phyloP scores from a whole-genome alignment of 2,888 invertebrate genomes.

The Suillia variegata region DNA sequence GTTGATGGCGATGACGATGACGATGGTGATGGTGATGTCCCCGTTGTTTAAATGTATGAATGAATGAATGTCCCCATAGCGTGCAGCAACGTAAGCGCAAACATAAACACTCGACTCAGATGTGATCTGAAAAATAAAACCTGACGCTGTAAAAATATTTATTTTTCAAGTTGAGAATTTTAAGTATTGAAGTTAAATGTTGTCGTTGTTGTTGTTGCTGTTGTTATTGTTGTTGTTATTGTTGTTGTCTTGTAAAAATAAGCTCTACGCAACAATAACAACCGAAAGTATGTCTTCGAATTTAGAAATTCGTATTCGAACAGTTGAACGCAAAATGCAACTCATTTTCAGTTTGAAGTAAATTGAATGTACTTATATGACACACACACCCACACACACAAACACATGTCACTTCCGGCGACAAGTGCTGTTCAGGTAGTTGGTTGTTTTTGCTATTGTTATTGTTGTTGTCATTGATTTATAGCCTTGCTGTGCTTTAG shows the following conservation, averaged over 20 bases:
- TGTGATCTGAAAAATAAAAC: neutral
- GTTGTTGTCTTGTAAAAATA: conserved; percentile 42
- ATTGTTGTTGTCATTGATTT: conserved; percentile 7
- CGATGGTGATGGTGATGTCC: conserved; percentile 1
- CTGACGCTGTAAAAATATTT: conserved; percentile 57
- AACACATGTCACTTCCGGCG: conserved; percentile 53
- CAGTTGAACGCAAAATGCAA: conserved; percentile 25
- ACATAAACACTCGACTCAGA: neutral
- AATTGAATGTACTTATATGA: too few species aligned
- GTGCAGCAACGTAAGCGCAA: neutral
- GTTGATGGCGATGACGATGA: neutral
- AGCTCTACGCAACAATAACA: conserved; percentile 38
- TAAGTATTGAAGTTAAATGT: conserved; percentile 43
- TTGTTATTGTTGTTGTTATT: conserved; percentile 19
- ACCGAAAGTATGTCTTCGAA: conserved; percentile 28
- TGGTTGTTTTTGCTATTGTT: neutral
- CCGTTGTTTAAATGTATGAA: too few species aligned
- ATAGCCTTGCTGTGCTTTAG: neutral
- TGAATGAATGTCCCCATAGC: too few species aligned
- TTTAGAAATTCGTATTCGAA: neutral
- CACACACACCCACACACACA: conserved; percentile 30
- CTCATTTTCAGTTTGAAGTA: conserved; percentile 38
- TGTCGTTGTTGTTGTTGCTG: conserved; percentile 8
- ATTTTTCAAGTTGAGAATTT: conserved; percentile 57
- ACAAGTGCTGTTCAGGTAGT: conserved; percentile 16